phyloP scores from a whole-genome alignment of 2,113 vertebrate species.

The Pangasianodon gigas region DNA sequence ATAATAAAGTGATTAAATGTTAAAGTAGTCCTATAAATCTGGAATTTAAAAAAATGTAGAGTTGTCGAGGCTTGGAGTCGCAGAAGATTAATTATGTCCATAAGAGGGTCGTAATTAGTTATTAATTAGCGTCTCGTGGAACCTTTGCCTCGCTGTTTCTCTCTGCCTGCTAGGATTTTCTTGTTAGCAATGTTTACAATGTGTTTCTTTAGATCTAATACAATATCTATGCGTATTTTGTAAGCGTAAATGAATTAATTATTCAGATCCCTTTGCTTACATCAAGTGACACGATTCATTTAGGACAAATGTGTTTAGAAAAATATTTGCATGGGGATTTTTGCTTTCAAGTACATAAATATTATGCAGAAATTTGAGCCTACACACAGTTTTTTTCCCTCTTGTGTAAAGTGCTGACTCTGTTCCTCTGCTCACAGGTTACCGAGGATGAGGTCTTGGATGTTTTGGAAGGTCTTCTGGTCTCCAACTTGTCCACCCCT shows the following conservation, averaged over 20 bases:
- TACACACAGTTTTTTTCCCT: background rate
- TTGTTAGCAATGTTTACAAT: background rate
- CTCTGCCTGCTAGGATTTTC: background rate
- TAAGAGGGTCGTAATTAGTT: background rate
- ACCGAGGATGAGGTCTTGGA: constrained; percentile 98
- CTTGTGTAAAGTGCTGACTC: background rate
- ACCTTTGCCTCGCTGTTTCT: no score
- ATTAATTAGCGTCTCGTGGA: background rate
- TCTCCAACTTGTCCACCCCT: constrained; percentile 93
- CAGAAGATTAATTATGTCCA: no score
- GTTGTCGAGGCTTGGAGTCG: no score
- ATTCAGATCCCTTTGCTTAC: background rate
- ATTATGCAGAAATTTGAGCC: background rate
- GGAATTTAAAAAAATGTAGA: no score
- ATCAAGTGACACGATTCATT: background rate
- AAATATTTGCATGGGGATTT: background rate
- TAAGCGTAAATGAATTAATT: background rate
- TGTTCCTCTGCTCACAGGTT: constrained; percentile 73
- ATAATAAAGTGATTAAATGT: no score
- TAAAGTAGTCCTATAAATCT: no score
- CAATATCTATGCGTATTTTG: background rate
- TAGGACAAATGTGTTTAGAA: background rate
- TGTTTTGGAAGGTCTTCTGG: constrained; percentile 94
- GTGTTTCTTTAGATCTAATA: background rate
- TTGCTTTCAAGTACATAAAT: background rate